Percentiles rank a stretch among this genome's conserved stretches.
phyloP scores from a whole-genome alignment of 2,888 invertebrate species.

The Baccha elongata region DNA sequence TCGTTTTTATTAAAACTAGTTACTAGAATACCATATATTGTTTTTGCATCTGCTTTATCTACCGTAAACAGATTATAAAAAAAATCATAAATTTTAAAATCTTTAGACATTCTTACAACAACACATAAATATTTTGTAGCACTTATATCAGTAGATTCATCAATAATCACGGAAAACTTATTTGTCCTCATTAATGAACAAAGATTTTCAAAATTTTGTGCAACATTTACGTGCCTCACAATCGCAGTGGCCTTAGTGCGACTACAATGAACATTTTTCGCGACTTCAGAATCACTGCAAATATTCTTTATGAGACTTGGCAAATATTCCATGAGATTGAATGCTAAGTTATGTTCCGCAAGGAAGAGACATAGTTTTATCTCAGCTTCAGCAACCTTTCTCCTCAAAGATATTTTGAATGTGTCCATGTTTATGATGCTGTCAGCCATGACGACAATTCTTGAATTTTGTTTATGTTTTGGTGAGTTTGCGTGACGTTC shows the following conservation, averaged over 20 bases:
- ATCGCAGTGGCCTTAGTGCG: background rate
- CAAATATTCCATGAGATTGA: too few species aligned
- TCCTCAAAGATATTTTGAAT: background rate
- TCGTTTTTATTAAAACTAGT: constrained; percentile 10
- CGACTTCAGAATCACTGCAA: background rate
- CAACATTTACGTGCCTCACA: background rate
- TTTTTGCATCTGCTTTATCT: constrained; percentile 11
- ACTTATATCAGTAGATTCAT: background rate
- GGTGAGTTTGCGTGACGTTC: too few species aligned
- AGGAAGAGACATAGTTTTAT: background rate
- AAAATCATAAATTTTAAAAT: constrained; percentile 3
- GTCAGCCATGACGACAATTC: too few species aligned
- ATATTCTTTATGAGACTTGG: background rate
- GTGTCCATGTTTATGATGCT: too few species aligned
- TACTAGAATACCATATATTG: constrained; percentile 1
- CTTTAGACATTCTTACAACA: background rate
- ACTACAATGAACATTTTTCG: background rate
- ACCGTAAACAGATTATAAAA: constrained; percentile 7
- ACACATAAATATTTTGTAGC: constrained; percentile 1
- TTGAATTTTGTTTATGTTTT: too few species aligned
- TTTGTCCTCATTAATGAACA: background rate
- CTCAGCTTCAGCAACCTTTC: background rate
- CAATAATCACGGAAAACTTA: background rate
- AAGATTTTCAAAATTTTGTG: background rate
- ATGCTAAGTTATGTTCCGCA: too few species aligned